phyloP scores from a whole-genome alignment of 2,888 invertebrate species.

The Dynastes tityus region DNA sequence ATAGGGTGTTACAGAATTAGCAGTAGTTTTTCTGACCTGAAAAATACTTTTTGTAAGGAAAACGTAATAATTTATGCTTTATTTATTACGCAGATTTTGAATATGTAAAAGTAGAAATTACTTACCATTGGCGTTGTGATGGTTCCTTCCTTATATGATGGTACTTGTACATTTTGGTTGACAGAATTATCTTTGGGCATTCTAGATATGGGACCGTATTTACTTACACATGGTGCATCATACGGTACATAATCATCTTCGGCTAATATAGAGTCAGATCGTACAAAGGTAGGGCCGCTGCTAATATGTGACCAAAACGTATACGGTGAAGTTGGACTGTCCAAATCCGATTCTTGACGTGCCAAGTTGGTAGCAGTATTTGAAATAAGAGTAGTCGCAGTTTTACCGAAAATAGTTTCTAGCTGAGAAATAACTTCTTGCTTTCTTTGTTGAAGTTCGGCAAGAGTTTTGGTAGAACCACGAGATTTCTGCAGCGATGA shows the following conservation, averaged over 20 bases:
- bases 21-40: slow-evolving; percentile 70
- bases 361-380: slow-evolving; percentile 68
- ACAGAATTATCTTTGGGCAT: slow-evolving; percentile 64
- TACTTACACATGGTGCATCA: slow-evolving; percentile 77
- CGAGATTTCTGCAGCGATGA: slow-evolving; percentile 60
- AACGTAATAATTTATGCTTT: not conserved
- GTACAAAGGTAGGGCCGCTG: slow-evolving; percentile 68
- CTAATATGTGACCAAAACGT: slow-evolving; percentile 66
- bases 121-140: slow-evolving; percentile 65
- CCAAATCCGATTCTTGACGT: slow-evolving; percentile 66
- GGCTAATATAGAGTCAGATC: slow-evolving; percentile 74
- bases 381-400: slow-evolving; percentile 68
- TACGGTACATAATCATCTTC: slow-evolving; percentile 81
- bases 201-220: slow-evolving; percentile 81
- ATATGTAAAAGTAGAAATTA: not conserved
- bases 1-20: slow-evolving; percentile 71
- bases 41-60: slow-evolving; percentile 32
- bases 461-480: slow-evolving; percentile 72
- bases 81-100: too few species aligned
- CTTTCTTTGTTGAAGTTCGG: slow-evolving; percentile 75
- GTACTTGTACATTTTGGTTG: slow-evolving; percentile 61
- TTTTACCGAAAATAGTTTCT: slow-evolving; percentile 75
- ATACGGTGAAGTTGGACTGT: slow-evolving; percentile 67
- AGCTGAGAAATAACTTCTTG: slow-evolving; percentile 77
- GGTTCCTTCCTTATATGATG: slow-evolving; percentile 64